Conservation (phyloP, 2,113 vertebrate genomes). For the Cyanistes caeruleus region DNA sequence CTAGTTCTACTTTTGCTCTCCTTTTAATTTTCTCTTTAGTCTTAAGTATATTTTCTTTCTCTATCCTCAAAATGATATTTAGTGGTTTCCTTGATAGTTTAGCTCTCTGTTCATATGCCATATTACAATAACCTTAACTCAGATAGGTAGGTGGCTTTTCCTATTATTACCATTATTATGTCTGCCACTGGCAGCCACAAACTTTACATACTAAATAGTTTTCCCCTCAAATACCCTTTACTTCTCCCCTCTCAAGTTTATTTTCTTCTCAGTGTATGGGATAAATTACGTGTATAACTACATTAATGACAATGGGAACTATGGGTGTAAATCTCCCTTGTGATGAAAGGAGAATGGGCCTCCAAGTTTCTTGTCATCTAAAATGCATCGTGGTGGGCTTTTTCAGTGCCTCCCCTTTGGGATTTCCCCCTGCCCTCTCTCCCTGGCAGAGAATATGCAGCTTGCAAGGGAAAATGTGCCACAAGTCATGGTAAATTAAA, state of each 20-base stretch:
- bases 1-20: neutral
- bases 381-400: neutral
- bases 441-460: neutral
- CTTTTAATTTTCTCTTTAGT: neutral
- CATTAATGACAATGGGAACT: conserved; percentile 30
- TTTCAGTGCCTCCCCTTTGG: neutral
- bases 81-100: conserved; percentile 44
- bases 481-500: neutral
- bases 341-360: neutral
- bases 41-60: neutral
- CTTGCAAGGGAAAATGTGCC: neutral
- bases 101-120: neutral
- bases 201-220: conserved; percentile 59
- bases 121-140: conserved; percentile 7
- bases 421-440: neutral
- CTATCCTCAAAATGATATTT: neutral
- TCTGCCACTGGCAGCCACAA: conserved; percentile 33
- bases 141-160: conserved; percentile 40
- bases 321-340: conserved; percentile 20
- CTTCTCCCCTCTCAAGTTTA: conserved; percentile 65
- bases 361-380: neutral
- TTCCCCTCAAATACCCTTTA: conserved; percentile 57
- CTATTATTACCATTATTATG: conserved; percentile 22
- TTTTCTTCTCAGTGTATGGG: conserved; percentile 30
- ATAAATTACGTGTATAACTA: conserved; percentile 24